phyloP scores from a whole-genome alignment of 2,113 vertebrate species.

The Hydropotes inermis region DNA sequence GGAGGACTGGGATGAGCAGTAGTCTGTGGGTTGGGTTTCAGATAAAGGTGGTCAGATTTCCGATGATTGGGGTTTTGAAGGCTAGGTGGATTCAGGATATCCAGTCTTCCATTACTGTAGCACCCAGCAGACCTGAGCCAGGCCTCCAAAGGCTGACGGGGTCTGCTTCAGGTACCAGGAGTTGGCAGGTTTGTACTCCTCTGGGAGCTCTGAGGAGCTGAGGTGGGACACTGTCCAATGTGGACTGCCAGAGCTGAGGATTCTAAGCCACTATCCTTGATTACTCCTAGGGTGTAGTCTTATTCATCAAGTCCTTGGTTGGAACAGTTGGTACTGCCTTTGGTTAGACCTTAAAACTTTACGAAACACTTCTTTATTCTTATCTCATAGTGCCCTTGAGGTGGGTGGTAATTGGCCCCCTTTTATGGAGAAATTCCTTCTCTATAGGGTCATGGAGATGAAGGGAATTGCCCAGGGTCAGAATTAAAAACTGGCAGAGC shows the following conservation, averaged over 20 bases:
- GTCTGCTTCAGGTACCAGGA: not conserved
- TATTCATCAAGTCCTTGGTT: not conserved
- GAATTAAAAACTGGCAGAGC: not conserved
- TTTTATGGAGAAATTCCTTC: conserved; percentile 7
- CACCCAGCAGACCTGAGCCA: not conserved
- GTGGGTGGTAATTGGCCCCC: not conserved
- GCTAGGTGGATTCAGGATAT: not conserved
- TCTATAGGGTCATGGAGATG: not conserved
- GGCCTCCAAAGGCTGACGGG: not conserved
- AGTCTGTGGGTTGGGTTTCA: not conserved
- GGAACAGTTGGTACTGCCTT: not conserved
- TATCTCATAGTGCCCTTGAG: not conserved
- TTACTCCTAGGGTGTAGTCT: not conserved
- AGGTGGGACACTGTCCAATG: not conserved
- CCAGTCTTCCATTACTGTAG: not conserved
- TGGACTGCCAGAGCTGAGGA: not conserved
- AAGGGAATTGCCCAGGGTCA: conserved; percentile 4
- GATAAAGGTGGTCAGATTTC: not conserved
- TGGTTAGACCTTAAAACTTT: not conserved
- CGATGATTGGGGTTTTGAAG: not conserved
- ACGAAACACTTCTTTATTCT: not conserved
- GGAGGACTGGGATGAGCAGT: not conserved
- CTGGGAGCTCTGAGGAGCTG: not conserved
- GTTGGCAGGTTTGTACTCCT: not conserved
- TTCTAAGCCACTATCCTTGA: not conserved